These are phyloP conservation scores for Papilio glaucus DNA, from an alignment of 1,140 invertebrate species.

Conservation along the genomic window DNA sequence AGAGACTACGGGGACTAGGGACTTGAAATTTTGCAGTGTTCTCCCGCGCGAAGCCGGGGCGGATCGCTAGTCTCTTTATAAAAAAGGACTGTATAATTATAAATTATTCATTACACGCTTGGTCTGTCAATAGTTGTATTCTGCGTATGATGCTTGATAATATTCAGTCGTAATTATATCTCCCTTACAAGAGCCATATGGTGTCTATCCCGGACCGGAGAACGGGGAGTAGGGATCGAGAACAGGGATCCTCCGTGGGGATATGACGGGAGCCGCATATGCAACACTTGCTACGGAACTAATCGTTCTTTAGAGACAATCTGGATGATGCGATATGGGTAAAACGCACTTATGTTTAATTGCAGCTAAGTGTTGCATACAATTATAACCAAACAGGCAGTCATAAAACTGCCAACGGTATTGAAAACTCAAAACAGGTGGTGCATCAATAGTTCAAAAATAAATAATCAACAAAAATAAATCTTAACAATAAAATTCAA, in stretches of 20 bases:
- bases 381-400: too few species aligned
- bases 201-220: conserved; percentile 43
- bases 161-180: conserved; percentile 56
- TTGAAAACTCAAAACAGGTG: too few species aligned
- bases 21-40: too few species aligned
- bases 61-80: background rate
- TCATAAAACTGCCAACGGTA: too few species aligned
- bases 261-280: conserved; percentile 45
- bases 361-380: background rate
- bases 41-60: too few species aligned
- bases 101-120: conserved; percentile 61
- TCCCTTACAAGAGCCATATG: conserved; percentile 64
- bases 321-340: conserved; percentile 24
- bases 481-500: too few species aligned
- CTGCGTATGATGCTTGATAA: conserved; percentile 45
- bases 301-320: conserved; percentile 58
- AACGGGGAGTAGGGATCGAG: conserved; percentile 4
- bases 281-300: conserved; percentile 67
- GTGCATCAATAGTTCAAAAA: too few species aligned
- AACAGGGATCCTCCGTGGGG: conserved; percentile 35
- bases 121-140: conserved; percentile 51
- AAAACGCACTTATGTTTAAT: conserved; percentile 18
- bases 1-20: too few species aligned
- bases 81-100: conserved; percentile 32
- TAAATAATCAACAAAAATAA: too few species aligned